Evolutionary conservation across 2,113 vertebrate species (phyloP), one percentile per base, ranked within the genome.

Genomic region (Limanda limanda): DNA sequence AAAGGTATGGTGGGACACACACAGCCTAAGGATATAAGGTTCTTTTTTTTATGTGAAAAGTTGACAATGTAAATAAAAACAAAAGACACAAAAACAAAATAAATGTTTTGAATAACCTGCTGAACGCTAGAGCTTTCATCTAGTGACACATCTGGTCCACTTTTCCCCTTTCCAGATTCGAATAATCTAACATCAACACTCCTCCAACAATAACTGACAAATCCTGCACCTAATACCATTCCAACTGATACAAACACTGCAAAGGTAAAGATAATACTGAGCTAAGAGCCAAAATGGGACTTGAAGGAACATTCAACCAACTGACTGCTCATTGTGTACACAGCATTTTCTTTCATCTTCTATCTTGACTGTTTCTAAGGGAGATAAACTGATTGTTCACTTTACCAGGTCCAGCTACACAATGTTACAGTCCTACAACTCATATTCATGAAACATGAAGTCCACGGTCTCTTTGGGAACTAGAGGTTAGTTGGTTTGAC

Each of bases 141-240:
- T 12, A 27, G 11, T 24, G 23, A 42, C 40, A 42, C 40, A 13
- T 54, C 59, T 59, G 40, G 6, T 57, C 40, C 40, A 42, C 12
- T 42, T 42, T 42, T 12, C 12, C 40, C 40, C 10, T 42, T 12
- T 3, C 11, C 12, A 42, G 54, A 37, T 45, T 45, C 15, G 25
- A 42, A 21, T 61, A 10, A 60, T 61, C n/a, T 75, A 45, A 70
- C 64, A 37, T 45, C n/a, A 71, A 42, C 37, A 55, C 37, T 58
- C 18, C 21, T 15, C 60, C 13, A 68, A 1, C 37, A 62, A 8
- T 54, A 51, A 48, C 18, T 21, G 3, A 60, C 10, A 79, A 17
- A 48, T 13, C 18, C 67, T 68, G 40, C 35, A 57, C 48, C 12
- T 37, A 59, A 17, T 20, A 18, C 13, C 24, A 25, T 42, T 37